Base-by-base conservation (phyloP, 2,888 invertebrate genomes). In the Dryobota labecula region DNA sequence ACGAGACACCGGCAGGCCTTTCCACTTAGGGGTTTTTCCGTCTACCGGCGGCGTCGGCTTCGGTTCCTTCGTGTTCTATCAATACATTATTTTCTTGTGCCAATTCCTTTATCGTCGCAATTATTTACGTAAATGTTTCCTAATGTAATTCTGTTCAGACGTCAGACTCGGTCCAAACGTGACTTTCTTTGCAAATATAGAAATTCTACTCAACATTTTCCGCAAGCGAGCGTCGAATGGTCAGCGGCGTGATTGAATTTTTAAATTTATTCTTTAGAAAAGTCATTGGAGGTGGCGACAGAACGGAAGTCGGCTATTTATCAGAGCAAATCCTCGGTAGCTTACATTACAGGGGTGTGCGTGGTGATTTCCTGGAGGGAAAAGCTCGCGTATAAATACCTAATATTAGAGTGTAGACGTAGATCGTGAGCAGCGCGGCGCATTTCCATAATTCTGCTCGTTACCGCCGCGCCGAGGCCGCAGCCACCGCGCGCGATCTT, bases 391-490 rank as follows among this genome's bases (percentile, higher is more conserved):
- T 88, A 90, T 91, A 91, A 91, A 92, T 89, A n/a, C n/a, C n/a
- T n/a, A 88, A 88, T 88, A 88, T 81, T 69, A 77, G 75, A 76
- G 75, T 67, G 83, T 80, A 80, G 82, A 82, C 79, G 83, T 81
- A 75, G 84, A 66, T 69, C 75, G 76, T 77, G 84, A 84, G 81
- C 78, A 84, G 80, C 84, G 84, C 80, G 70, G 72, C 88, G 82
- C 89, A 94, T 94, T 94, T 91, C 91, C 94, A 94, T 94, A 94
- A 94, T 93, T 93, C 90, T 83, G 89, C 91, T 93, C 92, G 92
- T 93, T 93, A 92, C 93, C 83, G 85, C 76, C 68, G 84, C 80
- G 79, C 80, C 67, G 71, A 75, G 53, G 51, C 53, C 75, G 36
- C 69, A 70, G 74, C 78, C 65, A 81, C 86, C 77, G 76, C 84